Evolutionary conservation across 2,888 invertebrate species (phyloP).

Genomic region (Habroteleia sp.): DNA sequence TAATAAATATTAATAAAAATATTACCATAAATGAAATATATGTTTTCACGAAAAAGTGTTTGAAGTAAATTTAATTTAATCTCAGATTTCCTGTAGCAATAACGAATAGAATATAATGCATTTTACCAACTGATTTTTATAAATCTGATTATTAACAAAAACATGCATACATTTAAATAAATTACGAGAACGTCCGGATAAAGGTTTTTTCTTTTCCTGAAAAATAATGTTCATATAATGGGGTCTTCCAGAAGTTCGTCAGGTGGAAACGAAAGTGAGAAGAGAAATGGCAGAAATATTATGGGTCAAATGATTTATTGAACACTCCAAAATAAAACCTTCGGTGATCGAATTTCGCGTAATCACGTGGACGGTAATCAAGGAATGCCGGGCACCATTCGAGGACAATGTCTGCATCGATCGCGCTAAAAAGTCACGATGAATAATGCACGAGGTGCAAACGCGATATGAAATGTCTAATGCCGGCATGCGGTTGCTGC

Average conservation of each 20-base stretch:
- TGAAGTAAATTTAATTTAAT: too few species aligned
- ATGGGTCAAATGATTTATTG: constrained; percentile 47
- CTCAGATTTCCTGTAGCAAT: too few species aligned
- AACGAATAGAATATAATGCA: too few species aligned
- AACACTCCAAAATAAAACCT: constrained; percentile 11
- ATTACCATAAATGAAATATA: too few species aligned
- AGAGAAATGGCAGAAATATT: constrained; percentile 68
- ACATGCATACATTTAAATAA: too few species aligned
- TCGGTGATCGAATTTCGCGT: constrained; percentile 21
- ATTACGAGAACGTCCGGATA: too few species aligned
- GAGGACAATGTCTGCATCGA: constrained; percentile 51
- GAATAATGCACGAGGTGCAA: constrained; percentile 46
- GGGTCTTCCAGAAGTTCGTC: constrained; percentile 21
- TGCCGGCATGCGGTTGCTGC: constrained; percentile 24
- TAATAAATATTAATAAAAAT: too few species aligned
- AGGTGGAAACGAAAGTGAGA: constrained; percentile 22
- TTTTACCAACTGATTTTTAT: too few species aligned
- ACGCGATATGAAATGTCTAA: constrained; percentile 43
- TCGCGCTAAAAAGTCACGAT: constrained; percentile 45
- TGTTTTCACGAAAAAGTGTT: too few species aligned
- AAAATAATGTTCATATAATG: constrained; percentile 18
- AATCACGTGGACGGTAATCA: constrained; percentile 44
- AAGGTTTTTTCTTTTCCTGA: constrained; percentile 14
- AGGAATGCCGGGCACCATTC: constrained; percentile 32
- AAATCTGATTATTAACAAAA: too few species aligned